These are phyloP conservation scores for Chromoteleia sp. DNA, from an alignment of 2,888 invertebrate species.

Conservation along the genomic window DNA sequence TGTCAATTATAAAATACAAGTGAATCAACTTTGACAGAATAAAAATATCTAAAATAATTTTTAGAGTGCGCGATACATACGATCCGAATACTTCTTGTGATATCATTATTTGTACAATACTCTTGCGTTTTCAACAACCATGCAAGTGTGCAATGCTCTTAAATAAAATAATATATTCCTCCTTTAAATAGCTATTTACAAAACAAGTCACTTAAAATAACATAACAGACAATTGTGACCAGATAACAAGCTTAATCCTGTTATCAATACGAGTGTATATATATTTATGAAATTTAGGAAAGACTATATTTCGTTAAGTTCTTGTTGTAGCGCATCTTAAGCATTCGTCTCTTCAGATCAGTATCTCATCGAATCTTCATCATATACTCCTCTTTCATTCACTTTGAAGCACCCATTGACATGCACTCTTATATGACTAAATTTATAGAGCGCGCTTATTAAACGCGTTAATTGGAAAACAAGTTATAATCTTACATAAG, in stretches of 20 bases:
- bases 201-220: constrained; percentile 30
- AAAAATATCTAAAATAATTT: too few relatives aligned
- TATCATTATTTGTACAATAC: constrained; percentile 53
- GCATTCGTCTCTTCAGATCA: constrained; percentile 43
- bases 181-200: constrained; percentile 18
- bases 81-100: constrained; percentile 10
- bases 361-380: constrained; percentile 41
- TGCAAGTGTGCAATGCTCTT: constrained; percentile 33
- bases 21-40: too few relatives aligned
- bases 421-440: constrained; percentile 51
- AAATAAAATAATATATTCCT: constrained; percentile 14
- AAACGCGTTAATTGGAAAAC: constrained; percentile 59
- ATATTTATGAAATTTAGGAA: constrained; percentile 73
- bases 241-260: constrained; percentile 48
- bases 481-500: constrained; percentile 48
- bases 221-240: constrained; percentile 21
- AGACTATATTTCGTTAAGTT: constrained; percentile 82
- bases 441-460: constrained; percentile 56
- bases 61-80: background rate
- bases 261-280: constrained; percentile 33
- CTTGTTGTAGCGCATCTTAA: constrained; percentile 41
- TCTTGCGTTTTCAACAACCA: constrained; percentile 37
- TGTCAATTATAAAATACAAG: background rate
- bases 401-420: constrained; percentile 33
- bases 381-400: constrained; percentile 51